These are phyloP conservation scores for Gasterosteus aculeatus DNA, from an alignment of 2,113 vertebrate genomes.

Conservation along the genomic window DNA sequence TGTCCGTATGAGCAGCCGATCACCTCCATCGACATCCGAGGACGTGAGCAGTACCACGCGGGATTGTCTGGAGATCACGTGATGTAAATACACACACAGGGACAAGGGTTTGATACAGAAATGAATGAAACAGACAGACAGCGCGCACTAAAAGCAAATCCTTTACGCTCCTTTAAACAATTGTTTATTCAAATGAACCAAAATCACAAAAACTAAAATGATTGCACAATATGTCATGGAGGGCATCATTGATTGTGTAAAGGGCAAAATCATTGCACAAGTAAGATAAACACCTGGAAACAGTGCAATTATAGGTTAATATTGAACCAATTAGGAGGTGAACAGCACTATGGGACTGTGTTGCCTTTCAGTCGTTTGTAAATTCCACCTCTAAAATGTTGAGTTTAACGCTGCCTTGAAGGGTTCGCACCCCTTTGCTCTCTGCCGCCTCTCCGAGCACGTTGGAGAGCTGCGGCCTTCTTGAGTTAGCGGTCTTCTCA, in stretches of 20 bases:
- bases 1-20: neutral
- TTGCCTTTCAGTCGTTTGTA: neutral
- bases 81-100: neutral
- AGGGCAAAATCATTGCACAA: neutral
- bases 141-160: neutral
- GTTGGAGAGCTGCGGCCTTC: neutral
- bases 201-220: neutral
- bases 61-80: too few species aligned
- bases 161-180: too few species aligned
- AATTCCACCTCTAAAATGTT: neutral
- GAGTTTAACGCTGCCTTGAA: neutral
- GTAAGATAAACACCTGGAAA: neutral
- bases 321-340: neutral
- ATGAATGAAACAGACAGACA: neutral
- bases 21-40: neutral
- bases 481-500: neutral
- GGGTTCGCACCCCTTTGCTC: neutral
- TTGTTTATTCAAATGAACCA: too few species aligned
- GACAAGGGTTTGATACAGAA: neutral
- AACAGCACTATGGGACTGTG: neutral
- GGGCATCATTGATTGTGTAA: neutral
- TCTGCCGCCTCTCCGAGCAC: neutral
- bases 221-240: neutral
- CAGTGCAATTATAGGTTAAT: neutral
- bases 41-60: too few species aligned